Conservation (phyloP, 2,113 vertebrate species). For the Rutilus rutilus region DNA sequence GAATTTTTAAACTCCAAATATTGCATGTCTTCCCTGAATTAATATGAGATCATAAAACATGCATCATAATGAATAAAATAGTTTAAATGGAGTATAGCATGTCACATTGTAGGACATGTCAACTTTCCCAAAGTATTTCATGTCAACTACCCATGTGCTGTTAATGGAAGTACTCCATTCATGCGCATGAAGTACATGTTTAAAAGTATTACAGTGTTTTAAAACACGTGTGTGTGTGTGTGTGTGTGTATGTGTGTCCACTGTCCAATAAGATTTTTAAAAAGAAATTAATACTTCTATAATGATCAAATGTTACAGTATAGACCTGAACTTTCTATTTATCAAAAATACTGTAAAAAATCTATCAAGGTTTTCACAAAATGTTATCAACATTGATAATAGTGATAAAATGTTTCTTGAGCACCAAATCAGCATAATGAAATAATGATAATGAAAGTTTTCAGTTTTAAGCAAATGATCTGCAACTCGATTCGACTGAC, state of each 20-base stretch:
- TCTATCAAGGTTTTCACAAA: no score
- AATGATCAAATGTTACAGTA: no score
- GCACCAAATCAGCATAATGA: no score
- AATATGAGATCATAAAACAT: conserved; percentile 4
- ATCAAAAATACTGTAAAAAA: no score
- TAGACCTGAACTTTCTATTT: no score
- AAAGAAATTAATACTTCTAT: no score
- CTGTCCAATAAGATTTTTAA: no score
- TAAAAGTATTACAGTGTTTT: neutral
- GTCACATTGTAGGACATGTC: neutral
- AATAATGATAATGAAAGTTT: neutral
- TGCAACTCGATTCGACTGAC: neutral
- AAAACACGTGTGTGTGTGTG: neutral
- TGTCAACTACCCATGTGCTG: conserved; percentile 3
- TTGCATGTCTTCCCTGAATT: neutral
- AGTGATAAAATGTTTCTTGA: no score
- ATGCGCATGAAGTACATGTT: neutral
- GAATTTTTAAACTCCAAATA: neutral
- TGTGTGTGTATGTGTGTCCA: no score
- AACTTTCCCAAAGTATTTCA: neutral
- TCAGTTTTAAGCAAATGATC: neutral
- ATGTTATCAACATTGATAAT: no score
- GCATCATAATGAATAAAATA: conserved; percentile 3
- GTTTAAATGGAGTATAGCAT: neutral
- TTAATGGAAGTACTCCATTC: neutral